Percentiles rank a stretch among this genome's conserved stretches.
phyloP scores from a whole-genome alignment of 2,888 invertebrate genomes.

The Arenicola marina region DNA sequence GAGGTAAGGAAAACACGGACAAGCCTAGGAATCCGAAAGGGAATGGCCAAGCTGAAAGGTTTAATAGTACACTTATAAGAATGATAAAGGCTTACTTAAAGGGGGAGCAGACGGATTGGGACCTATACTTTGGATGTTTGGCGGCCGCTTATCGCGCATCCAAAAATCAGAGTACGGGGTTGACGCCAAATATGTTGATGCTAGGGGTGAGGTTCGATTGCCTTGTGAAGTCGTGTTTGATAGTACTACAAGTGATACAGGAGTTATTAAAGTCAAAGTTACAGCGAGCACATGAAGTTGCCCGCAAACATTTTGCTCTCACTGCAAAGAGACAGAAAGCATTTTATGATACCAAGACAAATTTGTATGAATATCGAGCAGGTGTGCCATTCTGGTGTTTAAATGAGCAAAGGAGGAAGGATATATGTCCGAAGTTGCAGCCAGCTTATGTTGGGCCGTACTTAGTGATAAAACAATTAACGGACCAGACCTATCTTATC shows the following conservation, averaged over 20 bases:
- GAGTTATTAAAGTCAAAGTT: neutral
- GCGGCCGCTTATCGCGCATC: constrained; percentile 27
- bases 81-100: constrained; percentile 28
- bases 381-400: neutral
- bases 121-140: constrained; percentile 28
- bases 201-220: constrained; percentile 28
- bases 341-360: neutral
- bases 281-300: neutral
- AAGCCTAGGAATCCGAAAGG: constrained; percentile 23
- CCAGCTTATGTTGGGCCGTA: no score
- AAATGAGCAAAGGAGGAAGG: neutral
- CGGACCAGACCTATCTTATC: no score
- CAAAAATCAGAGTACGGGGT: constrained; percentile 22
- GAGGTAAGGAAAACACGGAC: constrained; percentile 31
- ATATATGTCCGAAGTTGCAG: constrained; percentile 64
- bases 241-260: neutral
- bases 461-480: no score
- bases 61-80: constrained; percentile 21
- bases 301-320: neutral
- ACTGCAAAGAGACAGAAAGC: neutral
- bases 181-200: constrained; percentile 32
- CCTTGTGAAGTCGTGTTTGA: constrained; percentile 25
- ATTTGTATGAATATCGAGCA: neutral
- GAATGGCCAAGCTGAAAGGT: constrained; percentile 27
- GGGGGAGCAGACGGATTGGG: constrained; percentile 31